Evolutionary conservation across 1,140 invertebrate genomes (phyloP).

Genomic region (Panagrolaimus sp.): DNA sequence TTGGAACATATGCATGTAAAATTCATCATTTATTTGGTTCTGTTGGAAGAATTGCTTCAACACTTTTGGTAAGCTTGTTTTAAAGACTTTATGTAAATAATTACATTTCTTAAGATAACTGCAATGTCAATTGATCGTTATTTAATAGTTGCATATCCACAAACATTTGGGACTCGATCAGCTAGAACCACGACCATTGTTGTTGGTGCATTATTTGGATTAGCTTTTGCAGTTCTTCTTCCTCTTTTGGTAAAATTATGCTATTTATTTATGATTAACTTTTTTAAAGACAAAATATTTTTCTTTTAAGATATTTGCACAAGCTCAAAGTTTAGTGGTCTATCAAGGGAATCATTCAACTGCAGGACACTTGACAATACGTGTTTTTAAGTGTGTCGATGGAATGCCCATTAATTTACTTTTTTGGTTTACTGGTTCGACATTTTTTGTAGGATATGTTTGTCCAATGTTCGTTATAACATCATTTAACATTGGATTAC

Average conservation of each 20-base stretch:
- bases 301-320: conserved; percentile 5
- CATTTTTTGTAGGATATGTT: conserved; percentile 11
- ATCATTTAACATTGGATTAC: neutral
- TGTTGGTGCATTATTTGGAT: conserved; percentile 1
- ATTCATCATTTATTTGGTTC: conserved; percentile 13
- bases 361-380: conserved; percentile 5
- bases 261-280: neutral
- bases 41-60: conserved; percentile 13
- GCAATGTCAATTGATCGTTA: conserved; percentile 14
- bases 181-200: neutral
- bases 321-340: neutral
- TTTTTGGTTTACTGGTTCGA: conserved; percentile 16
- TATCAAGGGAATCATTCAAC: conserved; percentile 1
- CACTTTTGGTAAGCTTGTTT: neutral
- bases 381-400: conserved; percentile 10
- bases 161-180: neutral
- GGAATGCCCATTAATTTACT: conserved; percentile 14
- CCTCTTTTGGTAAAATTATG: conserved; percentile 3
- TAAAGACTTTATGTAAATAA: neutral
- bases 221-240: conserved; percentile 5
- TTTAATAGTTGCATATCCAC: neutral
- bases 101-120: neutral
- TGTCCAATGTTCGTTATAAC: neutral
- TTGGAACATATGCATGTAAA: conserved; percentile 13
- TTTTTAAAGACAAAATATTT: neutral